phyloP scores from a whole-genome alignment of 1,140 invertebrate genomes.

The Patella vulgata region DNA sequence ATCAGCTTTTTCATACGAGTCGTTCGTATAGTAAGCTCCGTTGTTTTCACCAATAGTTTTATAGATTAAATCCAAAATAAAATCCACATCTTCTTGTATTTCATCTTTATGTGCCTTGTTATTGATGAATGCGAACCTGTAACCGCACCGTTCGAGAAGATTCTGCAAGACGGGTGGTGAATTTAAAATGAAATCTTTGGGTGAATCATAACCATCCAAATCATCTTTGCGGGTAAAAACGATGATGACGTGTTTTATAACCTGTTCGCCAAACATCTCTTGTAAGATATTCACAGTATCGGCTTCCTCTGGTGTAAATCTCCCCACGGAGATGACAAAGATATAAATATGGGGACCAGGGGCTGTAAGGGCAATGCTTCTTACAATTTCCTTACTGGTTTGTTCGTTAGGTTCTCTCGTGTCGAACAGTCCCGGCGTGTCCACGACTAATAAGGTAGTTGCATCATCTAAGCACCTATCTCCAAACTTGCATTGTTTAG shows the following conservation, averaged over 20 bases:
- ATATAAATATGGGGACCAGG: slow-evolving; percentile 16
- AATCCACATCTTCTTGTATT: slow-evolving; percentile 2
- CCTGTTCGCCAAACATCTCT: slow-evolving; percentile 6
- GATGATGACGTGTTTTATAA: slow-evolving; percentile 9
- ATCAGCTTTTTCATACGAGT: slow-evolving; percentile 12
- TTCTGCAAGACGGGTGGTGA: background rate
- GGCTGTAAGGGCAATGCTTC: background rate
- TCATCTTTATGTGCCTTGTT: slow-evolving; percentile 5
- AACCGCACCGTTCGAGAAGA: background rate
- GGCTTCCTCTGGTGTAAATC: slow-evolving; percentile 17
- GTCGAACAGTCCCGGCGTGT: slow-evolving; percentile 16
- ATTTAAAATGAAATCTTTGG: background rate
- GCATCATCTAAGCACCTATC: no score
- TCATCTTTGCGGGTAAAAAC: slow-evolving; percentile 11
- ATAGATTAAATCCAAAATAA: background rate
- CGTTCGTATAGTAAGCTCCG: slow-evolving; percentile 3
- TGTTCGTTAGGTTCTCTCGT: background rate
- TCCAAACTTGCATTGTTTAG: no score
- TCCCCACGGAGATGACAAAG: slow-evolving; percentile 2
- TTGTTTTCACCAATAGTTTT: slow-evolving; percentile 3
- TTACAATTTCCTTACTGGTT: background rate
- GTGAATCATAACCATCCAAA: background rate
- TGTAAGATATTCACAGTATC: background rate
- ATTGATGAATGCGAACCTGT: slow-evolving; percentile 9
- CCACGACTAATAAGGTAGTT: slow-evolving; percentile 15